phyloP scores from a whole-genome alignment of 2,113 vertebrate species.

The Mustela lutreola region DNA sequence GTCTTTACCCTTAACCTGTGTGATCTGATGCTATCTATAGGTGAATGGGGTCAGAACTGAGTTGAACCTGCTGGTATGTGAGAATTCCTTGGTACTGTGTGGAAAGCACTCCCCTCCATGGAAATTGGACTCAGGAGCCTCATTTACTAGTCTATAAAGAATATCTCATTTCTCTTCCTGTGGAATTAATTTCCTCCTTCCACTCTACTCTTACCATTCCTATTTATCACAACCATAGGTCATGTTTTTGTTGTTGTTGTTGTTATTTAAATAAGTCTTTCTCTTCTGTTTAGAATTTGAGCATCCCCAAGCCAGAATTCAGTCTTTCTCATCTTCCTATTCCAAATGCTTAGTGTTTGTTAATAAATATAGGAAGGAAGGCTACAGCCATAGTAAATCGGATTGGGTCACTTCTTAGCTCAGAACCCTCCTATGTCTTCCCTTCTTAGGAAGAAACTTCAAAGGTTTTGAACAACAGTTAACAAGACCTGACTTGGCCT shows the following conservation, averaged over 20 bases:
- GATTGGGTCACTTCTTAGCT: not conserved
- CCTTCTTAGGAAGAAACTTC: slow-evolving; percentile 12
- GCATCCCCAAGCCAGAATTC: not conserved
- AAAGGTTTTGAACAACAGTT: not conserved
- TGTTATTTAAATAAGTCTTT: not conserved
- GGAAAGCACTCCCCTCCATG: not conserved
- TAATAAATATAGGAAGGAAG: slow-evolving; percentile 19
- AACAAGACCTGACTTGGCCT: not conserved
- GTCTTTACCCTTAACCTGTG: not conserved
- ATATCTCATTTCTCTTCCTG: not conserved
- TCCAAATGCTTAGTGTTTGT: not conserved
- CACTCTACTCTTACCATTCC: not conserved
- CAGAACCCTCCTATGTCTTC: not conserved
- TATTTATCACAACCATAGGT: not conserved
- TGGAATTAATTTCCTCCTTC: slow-evolving; percentile 53
- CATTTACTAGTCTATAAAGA: not conserved
- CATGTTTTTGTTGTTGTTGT: not conserved
- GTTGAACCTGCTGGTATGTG: not conserved
- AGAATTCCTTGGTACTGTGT: not conserved
- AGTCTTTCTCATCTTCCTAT: not conserved
- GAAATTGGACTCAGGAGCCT: not conserved
- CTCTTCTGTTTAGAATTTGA: slow-evolving; percentile 48
- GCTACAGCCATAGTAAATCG: not conserved
- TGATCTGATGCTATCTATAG: not conserved
- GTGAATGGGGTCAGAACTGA: not conserved